Conservation (phyloP, 2,113 vertebrate genomes). For the Bubalus kerabau region DNA sequence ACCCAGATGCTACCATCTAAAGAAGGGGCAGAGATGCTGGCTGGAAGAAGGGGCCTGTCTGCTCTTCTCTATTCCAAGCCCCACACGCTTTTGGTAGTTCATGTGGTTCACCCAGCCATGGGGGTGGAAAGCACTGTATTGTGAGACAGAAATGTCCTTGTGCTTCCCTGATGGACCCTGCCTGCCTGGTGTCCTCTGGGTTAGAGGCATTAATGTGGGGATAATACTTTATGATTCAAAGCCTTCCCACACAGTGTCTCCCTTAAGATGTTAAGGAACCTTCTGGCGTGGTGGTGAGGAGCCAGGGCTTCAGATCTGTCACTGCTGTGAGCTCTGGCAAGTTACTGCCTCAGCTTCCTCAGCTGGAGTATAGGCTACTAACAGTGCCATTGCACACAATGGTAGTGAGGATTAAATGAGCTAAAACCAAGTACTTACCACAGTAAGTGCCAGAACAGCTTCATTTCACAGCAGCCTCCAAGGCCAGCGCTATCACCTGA, state of each 20-base stretch:
- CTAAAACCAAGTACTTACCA: not conserved
- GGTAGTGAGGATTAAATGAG: not conserved
- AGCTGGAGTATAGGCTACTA: not conserved
- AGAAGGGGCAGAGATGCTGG: not conserved
- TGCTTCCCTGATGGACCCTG: not conserved
- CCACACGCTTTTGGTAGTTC: not conserved
- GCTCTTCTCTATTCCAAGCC: not conserved
- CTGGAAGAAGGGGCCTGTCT: not conserved
- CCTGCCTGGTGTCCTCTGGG: not conserved
- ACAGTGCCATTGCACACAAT: not conserved
- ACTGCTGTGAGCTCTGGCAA: not conserved
- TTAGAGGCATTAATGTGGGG: not conserved
- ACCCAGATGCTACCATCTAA: not conserved
- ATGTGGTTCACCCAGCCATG: not conserved
- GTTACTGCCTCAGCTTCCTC: not conserved
- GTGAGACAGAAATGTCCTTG: not conserved
- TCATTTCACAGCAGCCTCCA: not conserved
- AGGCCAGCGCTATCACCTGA: not conserved
- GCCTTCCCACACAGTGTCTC: not conserved
- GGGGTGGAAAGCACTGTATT: not conserved
- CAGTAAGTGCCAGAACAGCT: not conserved
- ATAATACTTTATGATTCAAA: not conserved
- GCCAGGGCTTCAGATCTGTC: not conserved
- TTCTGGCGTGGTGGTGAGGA: not conserved
- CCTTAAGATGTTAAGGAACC: not conserved